Conservation (phyloP, 2,113 vertebrate genomes). For the Psettodes erumei region DNA sequence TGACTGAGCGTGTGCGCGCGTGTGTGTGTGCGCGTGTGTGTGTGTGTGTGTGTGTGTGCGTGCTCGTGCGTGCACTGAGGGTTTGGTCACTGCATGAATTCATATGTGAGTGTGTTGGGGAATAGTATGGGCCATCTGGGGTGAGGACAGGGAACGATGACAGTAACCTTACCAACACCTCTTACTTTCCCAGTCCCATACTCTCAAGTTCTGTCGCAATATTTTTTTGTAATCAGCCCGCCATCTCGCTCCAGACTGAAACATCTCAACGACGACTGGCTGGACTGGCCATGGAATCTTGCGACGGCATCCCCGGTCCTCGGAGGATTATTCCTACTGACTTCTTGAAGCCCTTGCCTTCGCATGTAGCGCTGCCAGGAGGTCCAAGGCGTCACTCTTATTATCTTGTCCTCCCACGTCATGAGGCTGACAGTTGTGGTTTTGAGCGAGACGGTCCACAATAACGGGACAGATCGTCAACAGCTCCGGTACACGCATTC, state of each 20-base stretch:
- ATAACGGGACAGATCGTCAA: too few relatives aligned
- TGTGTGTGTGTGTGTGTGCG: constrained; percentile 13
- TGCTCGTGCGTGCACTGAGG: constrained; percentile 10
- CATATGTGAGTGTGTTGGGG: constrained; percentile 5
- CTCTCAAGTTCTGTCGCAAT: not conserved
- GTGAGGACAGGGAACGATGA: not conserved
- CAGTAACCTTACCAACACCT: not conserved
- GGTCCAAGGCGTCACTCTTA: not conserved
- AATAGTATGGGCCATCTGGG: not conserved
- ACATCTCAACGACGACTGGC: not conserved
- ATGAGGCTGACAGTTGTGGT: not conserved
- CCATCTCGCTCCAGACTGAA: not conserved
- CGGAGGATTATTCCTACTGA: not conserved
- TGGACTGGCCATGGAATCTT: too few relatives aligned
- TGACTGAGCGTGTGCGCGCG: constrained; percentile 14
- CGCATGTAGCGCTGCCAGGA: not conserved
- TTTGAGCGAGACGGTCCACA: not conserved
- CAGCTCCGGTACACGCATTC: not conserved
- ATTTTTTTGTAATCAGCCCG: too few relatives aligned
- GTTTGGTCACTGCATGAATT: constrained; percentile 25
- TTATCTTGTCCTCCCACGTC: not conserved
- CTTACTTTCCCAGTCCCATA: constrained; percentile 1
- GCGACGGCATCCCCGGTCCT: not conserved
- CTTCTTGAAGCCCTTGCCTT: not conserved
- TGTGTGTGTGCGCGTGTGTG: not conserved